Percentiles rank a stretch among this genome's conserved stretches.
phyloP scores from a whole-genome alignment of 2,888 invertebrate genomes.

The Polymixis lichenea region DNA sequence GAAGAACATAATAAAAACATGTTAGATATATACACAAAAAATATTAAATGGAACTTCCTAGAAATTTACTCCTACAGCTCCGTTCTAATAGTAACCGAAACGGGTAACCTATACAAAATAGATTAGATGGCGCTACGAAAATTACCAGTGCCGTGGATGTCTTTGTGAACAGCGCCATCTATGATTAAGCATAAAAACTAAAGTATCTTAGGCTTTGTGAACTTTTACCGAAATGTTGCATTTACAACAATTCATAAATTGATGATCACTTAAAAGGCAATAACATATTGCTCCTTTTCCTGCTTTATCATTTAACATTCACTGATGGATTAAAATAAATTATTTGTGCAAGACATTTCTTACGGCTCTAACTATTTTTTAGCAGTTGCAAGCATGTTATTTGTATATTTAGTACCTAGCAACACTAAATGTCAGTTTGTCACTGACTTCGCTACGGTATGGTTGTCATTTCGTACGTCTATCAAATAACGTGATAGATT shows the following conservation, averaged over 20 bases:
- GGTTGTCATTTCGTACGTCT: slow-evolving; percentile 89
- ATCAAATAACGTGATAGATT: slow-evolving; percentile 87
- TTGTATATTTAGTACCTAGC: slow-evolving; percentile 57
- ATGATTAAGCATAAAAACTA: background rate
- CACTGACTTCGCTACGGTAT: slow-evolving; percentile 89
- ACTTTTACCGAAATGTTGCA: background rate
- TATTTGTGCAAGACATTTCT: background rate
- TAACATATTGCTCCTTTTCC: accelerated
- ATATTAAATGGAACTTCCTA: too few species aligned
- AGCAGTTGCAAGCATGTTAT: slow-evolving; percentile 35
- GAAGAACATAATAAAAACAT: background rate
- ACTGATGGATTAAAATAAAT: background rate
- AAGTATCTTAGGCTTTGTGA: slow-evolving; percentile 31
- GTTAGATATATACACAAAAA: too few species aligned
- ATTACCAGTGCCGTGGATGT: too few species aligned
- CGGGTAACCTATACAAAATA: background rate
- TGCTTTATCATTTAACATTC: background rate
- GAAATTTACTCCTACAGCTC: background rate
- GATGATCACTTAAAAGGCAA: accelerated
- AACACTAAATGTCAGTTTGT: slow-evolving; percentile 86
- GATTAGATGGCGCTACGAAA: slow-evolving; percentile 56
- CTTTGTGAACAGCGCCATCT: slow-evolving; percentile 57
- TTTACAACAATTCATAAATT: background rate
- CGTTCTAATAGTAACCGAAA: background rate
- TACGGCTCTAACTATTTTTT: slow-evolving; percentile 16